These are phyloP conservation scores for Drosophila obscura DNA, from an alignment of 1,140 invertebrate genomes.

Conservation along the genomic window DNA sequence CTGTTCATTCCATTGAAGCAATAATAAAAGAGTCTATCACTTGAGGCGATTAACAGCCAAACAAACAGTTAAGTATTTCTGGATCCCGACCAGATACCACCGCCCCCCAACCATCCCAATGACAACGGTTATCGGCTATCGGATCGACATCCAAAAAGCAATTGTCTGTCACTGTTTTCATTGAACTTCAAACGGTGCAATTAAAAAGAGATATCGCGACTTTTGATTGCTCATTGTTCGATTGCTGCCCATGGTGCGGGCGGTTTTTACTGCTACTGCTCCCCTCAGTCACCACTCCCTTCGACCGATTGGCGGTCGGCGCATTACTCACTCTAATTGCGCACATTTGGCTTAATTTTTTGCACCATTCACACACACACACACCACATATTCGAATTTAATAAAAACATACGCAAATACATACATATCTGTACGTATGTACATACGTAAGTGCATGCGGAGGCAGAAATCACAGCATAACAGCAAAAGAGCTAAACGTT, in stretches of 20 bases:
- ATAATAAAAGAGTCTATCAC: conserved; percentile 32
- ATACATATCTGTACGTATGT: background rate
- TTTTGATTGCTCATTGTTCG: conserved; percentile 65
- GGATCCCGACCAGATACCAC: conserved; percentile 31
- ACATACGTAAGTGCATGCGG: conserved; percentile 30
- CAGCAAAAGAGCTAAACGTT: conserved; percentile 65
- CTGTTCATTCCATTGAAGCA: background rate
- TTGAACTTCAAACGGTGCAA: conserved; percentile 46
- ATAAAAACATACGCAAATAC: conserved; percentile 10
- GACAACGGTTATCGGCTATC: conserved; percentile 24
- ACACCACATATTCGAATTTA: conserved; percentile 22
- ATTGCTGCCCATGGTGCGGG: conserved; percentile 63
- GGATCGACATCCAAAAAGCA: conserved; percentile 34
- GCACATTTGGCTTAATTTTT: conserved; percentile 77
- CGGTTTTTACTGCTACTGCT: conserved; percentile 28
- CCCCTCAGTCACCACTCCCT: background rate
- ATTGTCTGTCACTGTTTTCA: conserved; percentile 36
- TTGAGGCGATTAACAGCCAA: conserved; percentile 30
- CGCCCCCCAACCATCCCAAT: background rate
- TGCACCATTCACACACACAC: conserved; percentile 35
- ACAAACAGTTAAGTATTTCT: conserved; percentile 4
- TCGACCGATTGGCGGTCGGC: conserved; percentile 46
- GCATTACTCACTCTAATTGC: conserved; percentile 79
- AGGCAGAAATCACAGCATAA: conserved; percentile 64
- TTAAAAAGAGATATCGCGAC: conserved; percentile 67